These are phyloP conservation scores for Heliconius hewitsoni DNA, from an alignment of 1,140 invertebrate species.

Conservation along the genomic window DNA sequence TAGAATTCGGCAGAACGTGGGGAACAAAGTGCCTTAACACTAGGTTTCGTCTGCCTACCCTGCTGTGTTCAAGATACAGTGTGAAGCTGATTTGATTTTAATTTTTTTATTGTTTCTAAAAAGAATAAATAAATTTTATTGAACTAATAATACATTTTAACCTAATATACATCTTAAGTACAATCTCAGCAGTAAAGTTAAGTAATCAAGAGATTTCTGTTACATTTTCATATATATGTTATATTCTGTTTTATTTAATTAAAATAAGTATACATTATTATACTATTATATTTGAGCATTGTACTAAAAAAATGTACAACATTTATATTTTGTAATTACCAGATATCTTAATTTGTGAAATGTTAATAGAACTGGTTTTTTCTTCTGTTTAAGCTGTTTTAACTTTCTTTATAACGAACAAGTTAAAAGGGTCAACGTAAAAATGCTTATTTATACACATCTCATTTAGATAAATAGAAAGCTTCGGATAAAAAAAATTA, in stretches of 20 bases:
- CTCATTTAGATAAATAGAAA: conserved; percentile 40
- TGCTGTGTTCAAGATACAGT: no score
- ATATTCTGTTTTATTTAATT: not conserved
- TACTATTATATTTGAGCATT: not conserved
- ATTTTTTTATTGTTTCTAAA: no score
- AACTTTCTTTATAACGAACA: conserved; percentile 17
- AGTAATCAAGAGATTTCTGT: no score
- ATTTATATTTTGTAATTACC: not conserved
- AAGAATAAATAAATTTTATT: no score
- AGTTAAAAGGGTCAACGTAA: conserved; percentile 13
- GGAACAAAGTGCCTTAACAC: no score
- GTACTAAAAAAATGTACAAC: no score
- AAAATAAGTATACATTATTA: not conserved
- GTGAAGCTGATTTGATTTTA: no score
- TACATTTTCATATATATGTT: no score
- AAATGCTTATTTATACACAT: conserved; percentile 1
- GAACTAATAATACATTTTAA: not conserved
- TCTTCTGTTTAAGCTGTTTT: not conserved
- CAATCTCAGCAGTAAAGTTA: no score
- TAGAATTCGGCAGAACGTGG: no score
- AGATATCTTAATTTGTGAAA: not conserved
- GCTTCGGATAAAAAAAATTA: conserved; percentile 25
- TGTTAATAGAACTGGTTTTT: conserved; percentile 13
- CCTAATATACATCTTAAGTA: not conserved
- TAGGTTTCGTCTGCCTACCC: no score